These are phyloP conservation scores for Callipepla squamata DNA, from an alignment of 2,113 vertebrate genomes.

Conservation along the genomic window DNA sequence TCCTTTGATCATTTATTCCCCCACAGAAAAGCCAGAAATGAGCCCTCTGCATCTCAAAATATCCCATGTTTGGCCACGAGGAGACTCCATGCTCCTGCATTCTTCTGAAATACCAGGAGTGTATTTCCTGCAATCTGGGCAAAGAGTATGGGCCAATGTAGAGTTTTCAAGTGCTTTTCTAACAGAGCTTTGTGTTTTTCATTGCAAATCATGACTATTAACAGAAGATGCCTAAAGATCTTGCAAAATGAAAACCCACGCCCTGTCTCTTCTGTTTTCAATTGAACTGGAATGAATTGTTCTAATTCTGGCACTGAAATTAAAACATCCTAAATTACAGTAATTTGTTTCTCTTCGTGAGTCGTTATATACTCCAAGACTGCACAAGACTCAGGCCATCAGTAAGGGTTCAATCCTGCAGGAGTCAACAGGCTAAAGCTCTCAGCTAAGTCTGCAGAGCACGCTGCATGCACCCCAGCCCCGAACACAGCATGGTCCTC, in stretches of 20 bases:
- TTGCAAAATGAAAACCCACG: slow-evolving; percentile 25
- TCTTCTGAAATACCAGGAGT: not conserved
- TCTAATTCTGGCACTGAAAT: slow-evolving; percentile 64
- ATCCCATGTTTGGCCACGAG: not conserved
- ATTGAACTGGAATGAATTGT: slow-evolving; percentile 65
- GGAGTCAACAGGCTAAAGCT: not conserved
- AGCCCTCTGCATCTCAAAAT: not conserved
- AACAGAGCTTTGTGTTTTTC: not conserved
- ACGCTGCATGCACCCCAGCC: fast-evolving
- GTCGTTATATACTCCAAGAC: slow-evolving; percentile 33
- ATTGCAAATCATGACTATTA: not conserved
- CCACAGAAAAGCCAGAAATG: not conserved
- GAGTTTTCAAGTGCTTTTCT: not conserved
- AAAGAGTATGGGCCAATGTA: not conserved
- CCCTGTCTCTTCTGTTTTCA: slow-evolving; percentile 54
- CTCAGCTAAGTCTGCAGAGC: not conserved
- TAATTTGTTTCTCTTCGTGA: slow-evolving; percentile 64
- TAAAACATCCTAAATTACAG: slow-evolving; percentile 64
- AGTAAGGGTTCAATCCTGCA: not conserved
- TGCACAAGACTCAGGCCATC: slow-evolving; percentile 32
- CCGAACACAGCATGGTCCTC: not conserved
- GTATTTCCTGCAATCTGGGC: not conserved
- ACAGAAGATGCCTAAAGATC: slow-evolving; percentile 34
- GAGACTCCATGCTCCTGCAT: not conserved
- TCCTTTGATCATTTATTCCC: not conserved